A percentile compares a stretch with the other conserved stretches of the same genome.
These are phyloP conservation scores for Mus caroli DNA, from an alignment of 2,797 vertebrate genomes.

Conservation along the genomic window DNA sequence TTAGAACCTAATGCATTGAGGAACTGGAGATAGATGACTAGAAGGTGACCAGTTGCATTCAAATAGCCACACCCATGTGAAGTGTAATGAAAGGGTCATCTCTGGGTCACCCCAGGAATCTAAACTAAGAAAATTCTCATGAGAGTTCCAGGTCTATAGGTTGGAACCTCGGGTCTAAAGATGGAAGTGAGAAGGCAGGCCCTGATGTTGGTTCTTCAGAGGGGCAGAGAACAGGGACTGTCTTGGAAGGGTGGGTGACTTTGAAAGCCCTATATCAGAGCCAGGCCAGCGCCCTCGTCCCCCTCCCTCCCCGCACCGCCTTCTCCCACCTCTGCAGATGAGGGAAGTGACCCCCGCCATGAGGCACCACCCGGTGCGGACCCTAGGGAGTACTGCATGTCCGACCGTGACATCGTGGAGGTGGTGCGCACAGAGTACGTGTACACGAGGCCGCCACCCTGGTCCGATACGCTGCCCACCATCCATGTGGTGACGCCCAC, in stretches of 20 bases:
- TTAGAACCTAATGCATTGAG: neutral
- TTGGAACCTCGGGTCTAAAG: neutral
- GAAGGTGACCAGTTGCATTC: neutral
- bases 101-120: neutral
- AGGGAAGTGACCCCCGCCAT: conserved; percentile 93
- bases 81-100: neutral
- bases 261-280: neutral
- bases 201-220: neutral
- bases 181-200: neutral
- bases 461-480: conserved; percentile 97
- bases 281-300: neutral
- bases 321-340: conserved; percentile 90
- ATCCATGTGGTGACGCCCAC: conserved; percentile 98
- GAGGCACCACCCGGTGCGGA: conserved; percentile 92
- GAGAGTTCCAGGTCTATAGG: neutral
- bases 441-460: conserved; percentile 96
- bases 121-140: neutral
- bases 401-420: conserved; percentile 98
- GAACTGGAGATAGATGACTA: neutral
- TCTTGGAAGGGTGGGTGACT: neutral
- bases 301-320: neutral
- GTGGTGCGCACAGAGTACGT: conserved; percentile 99
- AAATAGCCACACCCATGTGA: neutral
- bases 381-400: conserved; percentile 97
- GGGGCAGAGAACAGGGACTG: neutral